A percentile compares a stretch with the other conserved stretches of the same genome.
These are phyloP conservation scores for Pasiphila rectangulata DNA, from an alignment of 2,888 invertebrate genomes.

Conservation along the genomic window DNA sequence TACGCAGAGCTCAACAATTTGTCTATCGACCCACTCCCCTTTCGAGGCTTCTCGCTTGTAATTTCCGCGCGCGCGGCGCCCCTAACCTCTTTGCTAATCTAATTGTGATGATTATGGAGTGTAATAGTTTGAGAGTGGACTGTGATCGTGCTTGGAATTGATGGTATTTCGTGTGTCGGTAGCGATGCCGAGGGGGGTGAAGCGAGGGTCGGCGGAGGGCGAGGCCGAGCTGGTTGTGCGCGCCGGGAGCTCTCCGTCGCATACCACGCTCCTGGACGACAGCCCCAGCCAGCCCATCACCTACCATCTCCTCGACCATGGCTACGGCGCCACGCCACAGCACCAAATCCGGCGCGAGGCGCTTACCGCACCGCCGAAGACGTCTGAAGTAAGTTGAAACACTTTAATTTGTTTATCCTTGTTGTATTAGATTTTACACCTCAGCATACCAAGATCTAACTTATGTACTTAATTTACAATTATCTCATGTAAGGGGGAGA, in stretches of 20 bases:
- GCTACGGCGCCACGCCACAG: conserved; percentile 91
- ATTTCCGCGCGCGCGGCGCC: conserved; percentile 78
- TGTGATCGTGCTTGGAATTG: conserved; percentile 30
- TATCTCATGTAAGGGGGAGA: too few relatives aligned
- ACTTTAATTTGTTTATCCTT: background rate
- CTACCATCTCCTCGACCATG: conserved; percentile 91
- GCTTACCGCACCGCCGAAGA: conserved; percentile 78
- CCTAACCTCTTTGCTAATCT: conserved; percentile 78
- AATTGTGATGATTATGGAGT: conserved; percentile 64
- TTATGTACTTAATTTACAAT: too few relatives aligned
- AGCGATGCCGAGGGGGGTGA: conserved; percentile 83
- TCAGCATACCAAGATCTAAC: background rate
- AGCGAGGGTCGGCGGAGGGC: conserved; percentile 79
- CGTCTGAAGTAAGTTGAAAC: conserved; percentile 72
- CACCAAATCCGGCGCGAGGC: conserved; percentile 83
- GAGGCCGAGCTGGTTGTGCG: conserved; percentile 76
- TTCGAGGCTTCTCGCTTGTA: conserved; percentile 67
- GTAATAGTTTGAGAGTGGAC: conserved; percentile 35
- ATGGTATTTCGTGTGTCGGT: conserved; percentile 43
- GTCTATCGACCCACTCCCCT: conserved; percentile 72
- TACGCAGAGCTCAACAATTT: conserved; percentile 49
- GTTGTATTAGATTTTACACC: background rate
- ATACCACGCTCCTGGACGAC: conserved; percentile 73
- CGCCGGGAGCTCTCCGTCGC: conserved; percentile 79
- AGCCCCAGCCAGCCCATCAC: conserved; percentile 81